Percentiles rank a stretch among this genome's conserved stretches.
Evolutionary conservation across 2,888 invertebrate genomes (phyloP).

Genomic region (Xanthorhoe designata): DNA sequence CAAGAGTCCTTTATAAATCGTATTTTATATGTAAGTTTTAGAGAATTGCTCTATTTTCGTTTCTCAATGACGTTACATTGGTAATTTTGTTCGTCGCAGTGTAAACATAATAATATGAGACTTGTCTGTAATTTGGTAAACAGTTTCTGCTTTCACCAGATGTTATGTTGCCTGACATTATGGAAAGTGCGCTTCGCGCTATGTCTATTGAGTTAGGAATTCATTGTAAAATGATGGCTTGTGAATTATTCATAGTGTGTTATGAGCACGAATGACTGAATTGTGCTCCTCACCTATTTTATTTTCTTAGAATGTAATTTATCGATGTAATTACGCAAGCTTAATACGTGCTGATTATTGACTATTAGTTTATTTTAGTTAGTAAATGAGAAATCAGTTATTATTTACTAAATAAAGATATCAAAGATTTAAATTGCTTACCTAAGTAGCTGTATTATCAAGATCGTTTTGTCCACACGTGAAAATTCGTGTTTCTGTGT

Average conservation of each 20-base stretch:
- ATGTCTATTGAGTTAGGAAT: slow-evolving; percentile 53
- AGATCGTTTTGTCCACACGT: slow-evolving; percentile 12
- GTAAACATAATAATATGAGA: slow-evolving; percentile 31
- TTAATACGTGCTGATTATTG: slow-evolving; percentile 1
- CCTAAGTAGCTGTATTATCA: too few relatives aligned
- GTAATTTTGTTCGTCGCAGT: slow-evolving; percentile 42
- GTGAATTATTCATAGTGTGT: slow-evolving; percentile 74
- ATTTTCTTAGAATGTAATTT: slow-evolving; percentile 60
- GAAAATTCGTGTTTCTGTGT: slow-evolving; percentile 33
- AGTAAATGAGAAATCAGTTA: not conserved
- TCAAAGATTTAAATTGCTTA: not conserved
- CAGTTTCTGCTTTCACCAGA: slow-evolving; percentile 28
- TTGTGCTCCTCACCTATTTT: slow-evolving; percentile 66
- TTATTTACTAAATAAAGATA: not conserved
- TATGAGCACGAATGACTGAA: slow-evolving; percentile 59
- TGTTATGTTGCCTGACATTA: slow-evolving; percentile 53
- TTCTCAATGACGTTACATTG: slow-evolving; percentile 31
- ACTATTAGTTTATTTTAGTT: slow-evolving; percentile 4
- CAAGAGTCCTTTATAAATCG: slow-evolving; percentile 16
- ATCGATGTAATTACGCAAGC: slow-evolving; percentile 40
- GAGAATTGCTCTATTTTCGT: not conserved
- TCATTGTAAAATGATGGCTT: slow-evolving; percentile 58
- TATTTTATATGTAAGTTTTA: not conserved
- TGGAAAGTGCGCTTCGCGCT: slow-evolving; percentile 59
- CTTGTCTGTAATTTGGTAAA: slow-evolving; percentile 32